Conservation (phyloP, 2,797 vertebrate species). For the Mormyrops attenuatus region DNA sequence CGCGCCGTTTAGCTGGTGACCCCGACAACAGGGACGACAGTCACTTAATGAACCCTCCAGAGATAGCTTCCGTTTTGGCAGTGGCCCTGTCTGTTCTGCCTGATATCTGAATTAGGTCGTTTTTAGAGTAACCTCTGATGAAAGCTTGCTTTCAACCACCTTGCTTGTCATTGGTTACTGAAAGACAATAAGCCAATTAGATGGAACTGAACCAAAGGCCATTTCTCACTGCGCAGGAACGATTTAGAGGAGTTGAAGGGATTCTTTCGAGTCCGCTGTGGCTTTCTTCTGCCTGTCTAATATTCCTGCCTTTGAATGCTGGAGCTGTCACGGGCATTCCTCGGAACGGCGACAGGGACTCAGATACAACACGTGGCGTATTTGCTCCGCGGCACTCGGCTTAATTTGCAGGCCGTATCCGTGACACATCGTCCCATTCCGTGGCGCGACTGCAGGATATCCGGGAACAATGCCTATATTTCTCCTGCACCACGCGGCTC, state of each 20-base stretch:
- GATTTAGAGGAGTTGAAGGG: neutral
- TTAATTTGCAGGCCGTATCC: neutral
- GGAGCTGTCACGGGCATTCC: neutral
- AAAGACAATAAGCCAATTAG: conserved; percentile 19
- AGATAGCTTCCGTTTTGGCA: neutral
- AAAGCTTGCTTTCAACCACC: conserved; percentile 1
- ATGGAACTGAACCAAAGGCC: neutral
- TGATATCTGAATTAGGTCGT: conserved; percentile 7
- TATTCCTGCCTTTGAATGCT: conserved; percentile 8
- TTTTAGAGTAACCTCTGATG: neutral
- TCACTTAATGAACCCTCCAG: conserved; percentile 15
- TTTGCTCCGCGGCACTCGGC: neutral
- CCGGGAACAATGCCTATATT: neutral
- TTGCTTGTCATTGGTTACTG: conserved; percentile 2
- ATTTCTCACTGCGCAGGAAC: neutral
- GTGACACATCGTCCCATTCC: neutral
- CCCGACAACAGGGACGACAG: neutral
- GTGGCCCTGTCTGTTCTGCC: neutral
- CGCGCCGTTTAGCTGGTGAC: neutral
- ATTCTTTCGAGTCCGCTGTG: neutral
- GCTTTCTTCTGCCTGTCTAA: neutral
- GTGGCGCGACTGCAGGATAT: neutral
- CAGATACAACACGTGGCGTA: neutral
- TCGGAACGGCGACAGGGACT: neutral
- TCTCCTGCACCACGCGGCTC: neutral